A percentile compares a stretch with the other conserved stretches of the same genome.
phyloP scores from a whole-genome alignment of 92 coral and sea anemone genomes.

The Heteractis magnifica region DNA sequence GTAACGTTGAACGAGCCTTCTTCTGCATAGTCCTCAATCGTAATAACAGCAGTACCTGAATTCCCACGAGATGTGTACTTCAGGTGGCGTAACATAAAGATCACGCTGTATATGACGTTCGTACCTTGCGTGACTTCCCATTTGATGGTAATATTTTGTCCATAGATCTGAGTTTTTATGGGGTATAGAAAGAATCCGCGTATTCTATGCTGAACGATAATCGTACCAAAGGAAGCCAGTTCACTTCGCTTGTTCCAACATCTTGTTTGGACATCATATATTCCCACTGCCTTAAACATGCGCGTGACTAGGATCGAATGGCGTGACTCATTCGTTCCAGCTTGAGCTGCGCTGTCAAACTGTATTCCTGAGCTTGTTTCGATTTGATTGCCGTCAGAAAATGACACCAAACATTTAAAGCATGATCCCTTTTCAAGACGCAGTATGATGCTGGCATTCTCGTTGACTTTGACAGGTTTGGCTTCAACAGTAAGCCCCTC shows the following conservation, averaged over 20 bases:
- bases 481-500: conserved; percentile 28
- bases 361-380: background rate
- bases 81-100: conserved; percentile 28
- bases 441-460: conserved; percentile 32
- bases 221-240: background rate
- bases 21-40: conserved; percentile 34
- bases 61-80: conserved; percentile 2
- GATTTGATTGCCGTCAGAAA: conserved; percentile 44
- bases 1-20: conserved; percentile 44
- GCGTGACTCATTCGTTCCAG: background rate
- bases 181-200: conserved; percentile 34
- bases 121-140: conserved; percentile 49
- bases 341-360: background rate
- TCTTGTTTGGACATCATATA: conserved; percentile 24
- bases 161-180: conserved; percentile 47
- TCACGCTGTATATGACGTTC: conserved; percentile 45
- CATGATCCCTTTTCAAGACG: conserved; percentile 48
- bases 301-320: background rate
- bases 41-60: conserved; percentile 9
- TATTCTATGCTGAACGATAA: conserved; percentile 43
- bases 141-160: conserved; percentile 36
- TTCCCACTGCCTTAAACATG: conserved; percentile 20
- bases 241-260: conserved; percentile 47
- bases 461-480: conserved; percentile 25
- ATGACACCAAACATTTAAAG: conserved; percentile 43